Percentiles rank a stretch among this genome's conserved stretches.
These are phyloP conservation scores for Urocyon cinereoargenteus DNA, from an alignment of 2,797 vertebrate species.

Conservation along the genomic window DNA sequence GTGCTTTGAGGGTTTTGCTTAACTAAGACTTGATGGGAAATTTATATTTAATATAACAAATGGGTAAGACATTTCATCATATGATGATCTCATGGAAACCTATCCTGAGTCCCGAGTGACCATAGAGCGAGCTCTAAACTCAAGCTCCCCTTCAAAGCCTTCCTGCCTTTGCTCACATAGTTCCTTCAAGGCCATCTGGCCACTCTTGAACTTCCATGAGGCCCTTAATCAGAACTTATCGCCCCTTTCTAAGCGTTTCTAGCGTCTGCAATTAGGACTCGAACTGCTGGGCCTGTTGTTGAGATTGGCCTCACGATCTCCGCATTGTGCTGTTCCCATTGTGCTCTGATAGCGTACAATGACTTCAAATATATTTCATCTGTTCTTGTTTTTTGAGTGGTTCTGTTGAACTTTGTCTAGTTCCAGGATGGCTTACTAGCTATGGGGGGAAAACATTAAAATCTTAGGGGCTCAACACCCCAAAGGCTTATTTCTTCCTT, in stretches of 20 bases:
- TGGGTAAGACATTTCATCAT: not conserved
- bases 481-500: not conserved
- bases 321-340: not conserved
- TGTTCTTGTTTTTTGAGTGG: not conserved
- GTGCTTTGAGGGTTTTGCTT: not conserved
- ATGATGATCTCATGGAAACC: not conserved
- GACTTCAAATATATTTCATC: not conserved
- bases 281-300: not conserved
- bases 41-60: conserved; percentile 6
- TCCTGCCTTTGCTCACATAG: not conserved
- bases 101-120: not conserved
- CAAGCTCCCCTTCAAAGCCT: not conserved
- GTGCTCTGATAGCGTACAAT: not conserved
- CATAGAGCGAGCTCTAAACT: not conserved
- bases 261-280: not conserved
- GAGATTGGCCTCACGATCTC: not conserved
- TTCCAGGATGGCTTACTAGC: not conserved
- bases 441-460: not conserved
- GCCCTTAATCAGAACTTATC: not conserved
- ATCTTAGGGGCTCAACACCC: not conserved
- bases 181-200: not conserved
- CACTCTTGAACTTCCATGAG: not conserved
- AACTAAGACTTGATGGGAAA: not conserved
- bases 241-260: not conserved
- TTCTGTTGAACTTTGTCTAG: not conserved